Evolutionary conservation across 2,888 invertebrate genomes (phyloP).

Genomic region (Tryphoninae sp.): DNA sequence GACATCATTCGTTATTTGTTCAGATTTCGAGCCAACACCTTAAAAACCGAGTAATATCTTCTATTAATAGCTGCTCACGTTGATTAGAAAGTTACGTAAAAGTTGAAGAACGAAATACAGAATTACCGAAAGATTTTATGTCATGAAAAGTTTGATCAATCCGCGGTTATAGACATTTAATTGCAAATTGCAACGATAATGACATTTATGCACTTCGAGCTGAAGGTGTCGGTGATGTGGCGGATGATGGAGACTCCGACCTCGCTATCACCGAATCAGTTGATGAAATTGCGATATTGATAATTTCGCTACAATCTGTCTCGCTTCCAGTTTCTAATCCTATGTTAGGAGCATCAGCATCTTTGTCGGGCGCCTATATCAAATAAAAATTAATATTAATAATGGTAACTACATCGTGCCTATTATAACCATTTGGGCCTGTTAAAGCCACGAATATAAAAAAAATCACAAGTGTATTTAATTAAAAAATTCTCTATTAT

Average conservation of each 20-base stretch:
- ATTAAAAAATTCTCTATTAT: neutral
- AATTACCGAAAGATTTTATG: slow-evolving; percentile 6
- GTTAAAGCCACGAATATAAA: no score
- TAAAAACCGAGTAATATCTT: neutral
- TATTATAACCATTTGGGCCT: no score
- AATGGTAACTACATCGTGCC: no score
- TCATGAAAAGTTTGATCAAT: neutral
- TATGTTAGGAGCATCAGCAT: no score
- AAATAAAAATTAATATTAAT: no score
- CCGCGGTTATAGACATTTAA: no score
- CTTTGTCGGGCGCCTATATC: no score
- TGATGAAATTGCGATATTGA: neutral
- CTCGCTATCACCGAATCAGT: neutral
- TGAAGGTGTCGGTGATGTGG: neutral
- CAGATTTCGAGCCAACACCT: slow-evolving; percentile 21
- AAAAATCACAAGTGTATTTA: neutral
- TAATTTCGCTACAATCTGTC: neutral
- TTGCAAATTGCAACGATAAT: neutral
- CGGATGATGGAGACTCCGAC: neutral
- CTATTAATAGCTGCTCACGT: neutral
- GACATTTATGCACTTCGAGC: neutral
- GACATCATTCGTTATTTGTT: slow-evolving; percentile 42
- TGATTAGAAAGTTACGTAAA: neutral
- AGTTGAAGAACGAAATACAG: neutral
- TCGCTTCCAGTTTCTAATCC: no score